phyloP scores from a whole-genome alignment of 2,113 vertebrate genomes.

The Microtus pennsylvanicus region DNA sequence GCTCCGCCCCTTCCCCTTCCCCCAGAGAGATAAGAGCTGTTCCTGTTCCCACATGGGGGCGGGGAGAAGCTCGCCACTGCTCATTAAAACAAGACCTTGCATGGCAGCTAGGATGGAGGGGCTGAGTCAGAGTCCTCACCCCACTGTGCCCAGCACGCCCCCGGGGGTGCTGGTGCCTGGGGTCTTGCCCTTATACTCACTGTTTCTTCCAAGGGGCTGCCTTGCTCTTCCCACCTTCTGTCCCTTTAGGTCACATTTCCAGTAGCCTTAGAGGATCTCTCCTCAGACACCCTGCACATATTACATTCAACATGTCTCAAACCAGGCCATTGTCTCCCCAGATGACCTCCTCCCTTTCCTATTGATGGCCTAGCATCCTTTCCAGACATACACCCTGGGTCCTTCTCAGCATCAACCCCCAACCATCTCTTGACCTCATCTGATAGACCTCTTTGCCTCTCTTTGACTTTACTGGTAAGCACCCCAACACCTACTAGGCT shows the following conservation, averaged over 20 bases:
- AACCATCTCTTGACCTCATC: neutral
- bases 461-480: neutral
- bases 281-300: neutral
- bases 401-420: neutral
- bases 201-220: neutral
- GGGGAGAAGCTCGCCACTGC: neutral
- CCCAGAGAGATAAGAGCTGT: constrained; percentile 61
- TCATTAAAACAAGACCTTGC: constrained; percentile 40
- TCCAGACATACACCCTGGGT: neutral
- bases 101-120: neutral
- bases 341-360: neutral
- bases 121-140: neutral
- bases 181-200: neutral
- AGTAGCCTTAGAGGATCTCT: neutral
- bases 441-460: neutral
- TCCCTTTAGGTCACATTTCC: neutral
- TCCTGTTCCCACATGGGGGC: constrained; percentile 73
- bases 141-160: neutral
- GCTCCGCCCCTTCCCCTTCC: constrained; percentile 57
- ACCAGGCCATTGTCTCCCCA: neutral
- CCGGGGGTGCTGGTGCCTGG: neutral
- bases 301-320: neutral
- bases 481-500: neutral
- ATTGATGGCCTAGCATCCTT: neutral
- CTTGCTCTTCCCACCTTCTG: neutral